Evolutionary conservation across 2,888 invertebrate species (phyloP).

Genomic region (Sphaeridia pumilis): DNA sequence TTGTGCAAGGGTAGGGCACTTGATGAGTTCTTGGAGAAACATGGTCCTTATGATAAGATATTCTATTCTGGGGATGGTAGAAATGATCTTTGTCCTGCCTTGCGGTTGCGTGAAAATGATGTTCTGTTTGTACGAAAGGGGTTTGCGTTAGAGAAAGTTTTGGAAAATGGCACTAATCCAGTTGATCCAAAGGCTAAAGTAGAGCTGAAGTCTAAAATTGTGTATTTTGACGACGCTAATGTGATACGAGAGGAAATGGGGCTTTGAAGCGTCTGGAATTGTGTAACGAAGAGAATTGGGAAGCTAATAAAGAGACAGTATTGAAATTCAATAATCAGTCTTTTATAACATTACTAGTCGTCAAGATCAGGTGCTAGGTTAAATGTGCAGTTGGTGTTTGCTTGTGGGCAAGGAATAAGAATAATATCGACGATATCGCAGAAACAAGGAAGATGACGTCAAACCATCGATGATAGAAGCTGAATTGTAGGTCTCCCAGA

Average conservation of each 20-base stretch:
- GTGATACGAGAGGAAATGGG: no score
- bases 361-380: no score
- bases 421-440: constrained; percentile 87
- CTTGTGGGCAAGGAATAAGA: constrained; percentile 90
- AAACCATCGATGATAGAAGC: constrained; percentile 99
- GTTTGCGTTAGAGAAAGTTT: constrained; percentile 40
- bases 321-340: no score
- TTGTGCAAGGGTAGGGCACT: constrained; percentile 66
- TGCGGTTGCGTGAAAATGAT: constrained; percentile 50
- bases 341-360: no score
- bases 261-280: no score
- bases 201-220: no score
- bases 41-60: constrained; percentile 47
- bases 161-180: no score
- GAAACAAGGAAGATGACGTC: constrained; percentile 97
- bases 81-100: constrained; percentile 65
- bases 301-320: no score
- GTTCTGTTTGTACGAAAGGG: constrained; percentile 54
- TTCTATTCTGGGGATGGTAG: constrained; percentile 64
- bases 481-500: constrained; percentile 91
- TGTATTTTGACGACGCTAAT: no score
- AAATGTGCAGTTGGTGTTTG: constrained; percentile 49
- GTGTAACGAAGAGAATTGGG: no score
- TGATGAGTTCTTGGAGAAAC: constrained; percentile 49
- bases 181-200: no score